phyloP scores from a whole-genome alignment of 2,113 vertebrate species.

The Dasyurus viverrinus region DNA sequence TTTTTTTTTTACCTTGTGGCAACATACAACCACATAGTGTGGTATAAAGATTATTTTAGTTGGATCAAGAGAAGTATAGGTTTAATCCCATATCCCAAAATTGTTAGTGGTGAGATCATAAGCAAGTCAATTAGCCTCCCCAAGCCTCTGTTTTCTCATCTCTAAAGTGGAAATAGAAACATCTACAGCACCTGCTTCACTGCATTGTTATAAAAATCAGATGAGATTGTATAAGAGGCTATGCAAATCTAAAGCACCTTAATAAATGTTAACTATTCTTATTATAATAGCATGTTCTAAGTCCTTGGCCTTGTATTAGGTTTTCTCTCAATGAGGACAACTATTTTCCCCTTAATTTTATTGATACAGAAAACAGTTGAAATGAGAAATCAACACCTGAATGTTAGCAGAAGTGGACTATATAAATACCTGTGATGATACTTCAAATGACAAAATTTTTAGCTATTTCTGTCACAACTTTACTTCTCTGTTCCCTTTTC shows the following conservation, averaged over 20 bases:
- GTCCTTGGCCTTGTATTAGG: background rate
- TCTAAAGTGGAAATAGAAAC: background rate
- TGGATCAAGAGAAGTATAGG: background rate
- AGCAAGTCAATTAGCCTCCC: background rate
- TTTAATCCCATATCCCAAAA: background rate
- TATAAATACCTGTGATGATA: background rate
- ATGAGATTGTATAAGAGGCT: background rate
- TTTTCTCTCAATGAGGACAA: background rate
- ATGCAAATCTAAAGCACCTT: background rate
- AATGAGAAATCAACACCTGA: background rate
- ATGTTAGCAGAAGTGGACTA: background rate
- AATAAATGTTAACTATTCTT: background rate
- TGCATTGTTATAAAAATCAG: background rate
- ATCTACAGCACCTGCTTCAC: background rate
- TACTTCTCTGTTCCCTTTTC: background rate
- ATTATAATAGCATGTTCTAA: background rate
- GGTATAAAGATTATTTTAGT: background rate
- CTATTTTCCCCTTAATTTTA: background rate
- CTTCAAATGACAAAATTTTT: background rate
- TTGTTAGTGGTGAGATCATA: background rate
- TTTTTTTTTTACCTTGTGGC: background rate
- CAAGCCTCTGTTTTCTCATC: background rate
- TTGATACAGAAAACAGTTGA: background rate
- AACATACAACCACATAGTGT: background rate
- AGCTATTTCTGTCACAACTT: slow-evolving; percentile 10